Conservation (phyloP, 2,113 vertebrate species). For the Heterotis niloticus region DNA sequence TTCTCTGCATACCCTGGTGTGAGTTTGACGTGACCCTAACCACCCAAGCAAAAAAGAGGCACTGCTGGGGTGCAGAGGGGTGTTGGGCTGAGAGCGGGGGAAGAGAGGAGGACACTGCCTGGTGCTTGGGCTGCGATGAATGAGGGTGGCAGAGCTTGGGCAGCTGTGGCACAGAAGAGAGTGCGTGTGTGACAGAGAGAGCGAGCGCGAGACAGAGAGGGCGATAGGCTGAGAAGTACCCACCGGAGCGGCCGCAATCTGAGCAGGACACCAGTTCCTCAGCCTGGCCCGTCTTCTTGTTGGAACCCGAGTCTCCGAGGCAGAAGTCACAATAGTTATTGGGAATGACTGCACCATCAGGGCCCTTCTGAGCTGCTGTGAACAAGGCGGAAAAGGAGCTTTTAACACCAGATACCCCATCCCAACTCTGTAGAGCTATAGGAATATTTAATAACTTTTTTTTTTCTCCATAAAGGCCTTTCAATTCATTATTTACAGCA, state of each 20-base stretch:
- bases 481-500: background rate
- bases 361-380: slow-evolving; percentile 84
- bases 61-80: slow-evolving; percentile 35
- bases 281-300: slow-evolving; percentile 91
- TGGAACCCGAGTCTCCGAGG: slow-evolving; percentile 91
- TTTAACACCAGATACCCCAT: background rate
- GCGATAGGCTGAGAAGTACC: slow-evolving; percentile 49
- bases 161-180: background rate
- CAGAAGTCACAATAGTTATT: slow-evolving; percentile 99
- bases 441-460: too few relatives aligned
- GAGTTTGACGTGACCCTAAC: background rate
- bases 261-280: slow-evolving; percentile 97
- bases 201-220: too few relatives aligned
- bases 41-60: slow-evolving; percentile 16
- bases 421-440: too few relatives aligned
- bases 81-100: slow-evolving; percentile 15
- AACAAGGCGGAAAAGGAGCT: slow-evolving; percentile 6
- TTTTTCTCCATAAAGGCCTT: background rate
- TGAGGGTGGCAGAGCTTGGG: background rate
- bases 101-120: background rate
- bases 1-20: background rate
- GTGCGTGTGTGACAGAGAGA: too few relatives aligned
- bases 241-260: slow-evolving; percentile 97
- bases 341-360: slow-evolving; percentile 86
- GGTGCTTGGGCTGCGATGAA: background rate